Conservation (phyloP, 2,113 vertebrate genomes). For the Oryzias javanicus region DNA sequence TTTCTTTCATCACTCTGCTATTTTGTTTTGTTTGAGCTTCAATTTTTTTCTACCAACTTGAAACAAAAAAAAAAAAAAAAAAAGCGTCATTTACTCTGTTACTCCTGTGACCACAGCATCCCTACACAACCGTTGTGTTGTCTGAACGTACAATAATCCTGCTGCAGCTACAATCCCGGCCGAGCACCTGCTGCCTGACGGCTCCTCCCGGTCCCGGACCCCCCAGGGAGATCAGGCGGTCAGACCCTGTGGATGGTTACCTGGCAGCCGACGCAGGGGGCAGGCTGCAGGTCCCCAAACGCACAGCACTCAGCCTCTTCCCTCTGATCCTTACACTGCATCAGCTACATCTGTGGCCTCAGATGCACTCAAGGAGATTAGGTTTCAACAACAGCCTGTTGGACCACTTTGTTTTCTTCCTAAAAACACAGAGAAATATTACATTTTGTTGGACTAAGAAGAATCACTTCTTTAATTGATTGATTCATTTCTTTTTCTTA, state of each 20-base stretch:
- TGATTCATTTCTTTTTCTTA: too few species aligned
- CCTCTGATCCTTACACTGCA: conserved; percentile 29
- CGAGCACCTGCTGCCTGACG: not conserved
- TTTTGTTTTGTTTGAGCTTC: too few species aligned
- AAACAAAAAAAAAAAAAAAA: not conserved
- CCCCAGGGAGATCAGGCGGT: conserved; percentile 24
- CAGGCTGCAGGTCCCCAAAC: conserved; percentile 54
- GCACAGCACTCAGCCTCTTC: conserved; percentile 41
- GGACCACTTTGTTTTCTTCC: conserved; percentile 4
- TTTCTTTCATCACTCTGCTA: too few species aligned
- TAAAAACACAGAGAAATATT: not conserved
- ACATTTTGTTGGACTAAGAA: too few species aligned
- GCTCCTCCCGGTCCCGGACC: conserved; percentile 3
- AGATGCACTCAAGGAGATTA: conserved; percentile 29
- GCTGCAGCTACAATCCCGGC: conserved; percentile 17
- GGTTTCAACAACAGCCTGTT: conserved; percentile 20
- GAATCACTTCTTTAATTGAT: too few species aligned
- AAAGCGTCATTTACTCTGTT: not conserved
- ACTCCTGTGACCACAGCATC: not conserved
- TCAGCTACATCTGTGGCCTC: conserved; percentile 46
- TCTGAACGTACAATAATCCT: conserved; percentile 24
- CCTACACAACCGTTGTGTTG: conserved; percentile 4
- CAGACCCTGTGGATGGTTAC: conserved; percentile 48
- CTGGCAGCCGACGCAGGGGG: conserved; percentile 46
- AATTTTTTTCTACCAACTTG: too few species aligned